A percentile compares a stretch with the other conserved stretches of the same genome.
phyloP scores from a whole-genome alignment of 1,140 invertebrate genomes.

The Achatina immaculata region DNA sequence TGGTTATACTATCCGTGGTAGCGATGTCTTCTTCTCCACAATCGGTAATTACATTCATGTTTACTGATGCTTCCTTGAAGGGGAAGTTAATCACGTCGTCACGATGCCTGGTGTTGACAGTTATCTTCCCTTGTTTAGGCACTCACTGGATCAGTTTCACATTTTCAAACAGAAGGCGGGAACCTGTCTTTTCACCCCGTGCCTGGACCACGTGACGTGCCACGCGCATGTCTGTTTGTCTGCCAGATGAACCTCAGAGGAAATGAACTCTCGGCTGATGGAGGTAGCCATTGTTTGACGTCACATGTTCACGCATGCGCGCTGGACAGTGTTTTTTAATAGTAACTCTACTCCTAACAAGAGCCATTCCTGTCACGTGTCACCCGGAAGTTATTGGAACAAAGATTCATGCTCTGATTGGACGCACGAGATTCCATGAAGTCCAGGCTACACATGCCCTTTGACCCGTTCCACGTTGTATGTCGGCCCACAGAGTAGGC shows the following conservation, averaged over 20 bases:
- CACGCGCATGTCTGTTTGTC: constrained; percentile 24
- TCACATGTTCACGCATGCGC: background rate
- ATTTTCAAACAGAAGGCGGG: constrained; percentile 28
- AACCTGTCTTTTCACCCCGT: constrained; percentile 6
- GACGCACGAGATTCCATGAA: background rate
- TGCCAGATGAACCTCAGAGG: constrained; percentile 11
- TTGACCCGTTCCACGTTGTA: no score
- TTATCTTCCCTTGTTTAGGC: constrained; percentile 16
- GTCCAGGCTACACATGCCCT: background rate
- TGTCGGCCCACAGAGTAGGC: no score
- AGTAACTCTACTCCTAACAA: constrained; percentile 4
- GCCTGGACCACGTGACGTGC: constrained; percentile 13
- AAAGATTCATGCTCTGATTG: constrained; percentile 16
- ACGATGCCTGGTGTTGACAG: constrained; percentile 15
- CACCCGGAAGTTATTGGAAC: constrained; percentile 17
- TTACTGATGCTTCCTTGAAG: background rate
- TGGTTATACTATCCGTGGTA: background rate
- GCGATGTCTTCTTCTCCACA: background rate
- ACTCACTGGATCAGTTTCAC: constrained; percentile 29
- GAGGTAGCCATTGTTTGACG: constrained; percentile 14
- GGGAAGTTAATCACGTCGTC: constrained; percentile 28
- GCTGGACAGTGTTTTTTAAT: background rate
- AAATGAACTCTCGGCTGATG: background rate
- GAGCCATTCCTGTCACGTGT: background rate
- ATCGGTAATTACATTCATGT: constrained; percentile 15